These are phyloP conservation scores for Liposcelis brunnea DNA, from an alignment of 2,888 invertebrate genomes.

Conservation along the genomic window DNA sequence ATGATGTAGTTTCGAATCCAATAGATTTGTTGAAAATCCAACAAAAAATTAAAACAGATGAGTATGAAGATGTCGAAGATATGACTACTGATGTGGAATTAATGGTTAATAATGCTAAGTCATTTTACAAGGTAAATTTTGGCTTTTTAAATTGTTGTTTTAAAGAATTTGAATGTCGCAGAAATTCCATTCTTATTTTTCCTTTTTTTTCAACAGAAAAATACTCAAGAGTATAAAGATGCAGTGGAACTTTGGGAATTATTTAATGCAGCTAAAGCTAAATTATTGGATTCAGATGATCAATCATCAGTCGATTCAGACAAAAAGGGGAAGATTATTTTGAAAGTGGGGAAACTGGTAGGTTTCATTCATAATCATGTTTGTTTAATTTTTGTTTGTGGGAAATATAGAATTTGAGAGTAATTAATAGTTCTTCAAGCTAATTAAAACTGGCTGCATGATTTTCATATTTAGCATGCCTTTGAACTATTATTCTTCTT, in stretches of 20 bases:
- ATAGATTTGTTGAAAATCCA: conserved; percentile 91
- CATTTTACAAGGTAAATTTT: conserved; percentile 60
- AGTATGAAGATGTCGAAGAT: conserved; percentile 87
- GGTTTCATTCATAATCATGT: too few species aligned
- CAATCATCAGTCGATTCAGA: conserved; percentile 28
- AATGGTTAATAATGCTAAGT: conserved; percentile 84
- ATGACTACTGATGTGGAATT: conserved; percentile 78
- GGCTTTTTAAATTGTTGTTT: conserved; percentile 10
- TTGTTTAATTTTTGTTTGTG: too few species aligned
- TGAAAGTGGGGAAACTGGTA: conserved; percentile 34
- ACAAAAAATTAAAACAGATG: conserved; percentile 92
- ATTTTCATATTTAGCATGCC: too few species aligned
- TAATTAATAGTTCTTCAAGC: too few species aligned
- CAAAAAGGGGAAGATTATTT: conserved; percentile 33
- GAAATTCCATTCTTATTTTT: conserved; percentile 7
- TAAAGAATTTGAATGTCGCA: too few species aligned
- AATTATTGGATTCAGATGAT: conserved; percentile 24
- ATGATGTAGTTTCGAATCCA: conserved; percentile 74
- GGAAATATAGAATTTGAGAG: too few species aligned
- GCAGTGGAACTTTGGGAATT: conserved; percentile 78
- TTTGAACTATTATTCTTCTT: conserved; percentile 1
- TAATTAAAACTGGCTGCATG: too few species aligned
- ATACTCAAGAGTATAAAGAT: conserved; percentile 72
- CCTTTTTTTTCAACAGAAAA: conserved; percentile 32
- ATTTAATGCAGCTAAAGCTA: conserved; percentile 32